Evolutionary conservation across 2,113 vertebrate species (phyloP).

Genomic region (Pitta sordida): DNA sequence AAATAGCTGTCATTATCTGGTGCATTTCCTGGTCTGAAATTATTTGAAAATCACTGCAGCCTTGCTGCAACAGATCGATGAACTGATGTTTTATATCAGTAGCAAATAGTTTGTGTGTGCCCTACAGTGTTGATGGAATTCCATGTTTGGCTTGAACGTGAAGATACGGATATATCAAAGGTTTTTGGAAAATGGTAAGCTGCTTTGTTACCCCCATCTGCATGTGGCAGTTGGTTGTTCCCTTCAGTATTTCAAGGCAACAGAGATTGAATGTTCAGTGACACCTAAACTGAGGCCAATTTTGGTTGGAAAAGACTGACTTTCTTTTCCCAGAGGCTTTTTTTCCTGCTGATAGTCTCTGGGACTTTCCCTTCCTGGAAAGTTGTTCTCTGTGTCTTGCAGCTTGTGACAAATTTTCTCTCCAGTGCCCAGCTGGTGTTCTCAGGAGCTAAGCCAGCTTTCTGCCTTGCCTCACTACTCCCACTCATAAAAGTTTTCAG

Average conservation of each 20-base stretch:
- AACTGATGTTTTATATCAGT: neutral
- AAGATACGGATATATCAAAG: neutral
- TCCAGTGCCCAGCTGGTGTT: slow-evolving; percentile 21
- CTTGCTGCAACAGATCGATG: neutral
- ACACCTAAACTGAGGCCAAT: neutral
- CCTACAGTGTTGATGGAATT: neutral
- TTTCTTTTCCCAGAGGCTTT: neutral
- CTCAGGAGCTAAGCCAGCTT: neutral
- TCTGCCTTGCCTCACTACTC: neutral
- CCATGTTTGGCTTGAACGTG: neutral
- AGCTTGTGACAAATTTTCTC: neutral
- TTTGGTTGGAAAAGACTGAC: neutral
- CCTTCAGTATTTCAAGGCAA: neutral
- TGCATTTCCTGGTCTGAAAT: neutral
- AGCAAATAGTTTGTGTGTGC: neutral
- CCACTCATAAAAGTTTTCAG: neutral
- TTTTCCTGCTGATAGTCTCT: neutral
- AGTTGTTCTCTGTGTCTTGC: neutral
- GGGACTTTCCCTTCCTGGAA: neutral
- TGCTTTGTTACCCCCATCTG: neutral
- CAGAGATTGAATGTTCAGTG: neutral
- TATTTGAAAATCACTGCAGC: neutral
- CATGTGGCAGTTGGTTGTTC: neutral
- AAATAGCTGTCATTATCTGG: neutral
- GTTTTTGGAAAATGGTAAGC: neutral